Base-by-base conservation (phyloP, 2,113 vertebrate genomes). In the Alethe castanea region DNA sequence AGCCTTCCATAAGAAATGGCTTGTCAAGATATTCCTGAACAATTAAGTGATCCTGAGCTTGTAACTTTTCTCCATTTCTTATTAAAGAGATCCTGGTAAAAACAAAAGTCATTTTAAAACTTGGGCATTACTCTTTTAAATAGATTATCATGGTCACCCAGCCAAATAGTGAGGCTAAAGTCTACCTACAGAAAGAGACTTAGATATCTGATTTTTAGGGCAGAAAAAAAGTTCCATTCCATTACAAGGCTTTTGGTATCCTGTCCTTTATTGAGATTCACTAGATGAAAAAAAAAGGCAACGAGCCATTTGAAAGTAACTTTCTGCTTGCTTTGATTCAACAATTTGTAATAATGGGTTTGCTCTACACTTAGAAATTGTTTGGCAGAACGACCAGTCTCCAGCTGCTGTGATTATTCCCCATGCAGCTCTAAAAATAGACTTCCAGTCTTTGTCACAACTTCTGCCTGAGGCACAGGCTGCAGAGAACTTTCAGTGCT, bases 1-100 rank as follows among this genome's bases (percentile, higher is more conserved):
- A 99, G 62, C 99, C 99, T 98, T 99, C 99, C 99, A 99, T 99
- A 83, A 99, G 97, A 94, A 99, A 99, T 47, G 99, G 99, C 82
- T 99, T 99, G 96, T 99, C 99, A 92, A 99, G 98, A 95, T 99
- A 99, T 94, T 99, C 99, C 97, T 99, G 99, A 96, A 99, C 99
- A 64, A 99, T 99, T 94, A 99, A 98, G 97, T 99, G 99, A 96
- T 99, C 99, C 96, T 99, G 99, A 96, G 98, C 98, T 88, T 99
- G 99, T 93, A 99, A 98, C 96, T 99, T 99, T 95, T 99, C 99
- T 90, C 98, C 99, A 97, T 99, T 99, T 96, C 99, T 99, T 98
- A 99, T 99, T 97, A 99, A 98, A 81, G 99, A 99, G 97, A 99
- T 99, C 97, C 99, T 99, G 97, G 72, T 53, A 88, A 95, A 97